Evolutionary conservation across 2,797 vertebrate genomes (phyloP), one percentile per base, ranked within the genome.

Genomic region (Melanotaenia boesemani): DNA sequence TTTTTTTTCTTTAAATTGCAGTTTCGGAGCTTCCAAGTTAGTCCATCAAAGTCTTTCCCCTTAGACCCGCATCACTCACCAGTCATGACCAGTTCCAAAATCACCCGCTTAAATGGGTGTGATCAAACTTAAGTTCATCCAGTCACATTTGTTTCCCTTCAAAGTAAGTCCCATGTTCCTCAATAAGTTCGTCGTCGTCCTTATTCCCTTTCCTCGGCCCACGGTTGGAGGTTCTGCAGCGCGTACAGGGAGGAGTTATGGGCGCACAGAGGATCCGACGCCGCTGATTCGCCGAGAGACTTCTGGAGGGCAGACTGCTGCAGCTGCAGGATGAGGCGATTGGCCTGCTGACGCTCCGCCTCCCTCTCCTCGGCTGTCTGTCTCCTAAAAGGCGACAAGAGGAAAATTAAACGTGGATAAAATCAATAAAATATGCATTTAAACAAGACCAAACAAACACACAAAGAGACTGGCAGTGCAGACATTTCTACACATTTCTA

Each of bases 221-320:
- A 99, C 44, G 97, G 97, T 88, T 99, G 97, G 72, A 99, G 95
- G 93, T 97, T 98, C 95, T 99, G 97, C 90, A 99, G 94, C 82
- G 98, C 98, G 11, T 96, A 98, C 79, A 99, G 96, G 41, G 98
- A 99, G 84, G 97, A 96, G 93, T 99, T 99, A 88, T 99, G 97
- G 77, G 97, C 93, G 86, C 97, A 98, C 72, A 99, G 95, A 2
- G 97, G 96, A 91, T 99, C 97, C 37, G 94, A 95, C 30, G 95
- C 95, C 85, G 96, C 93, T 67, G 96, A 96, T 90, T 96, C 94
- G 66, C 93, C 90, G 79, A 98, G 94, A 59, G 96, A 96, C 92
- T 98, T 97, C 73, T 97, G 96, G 67, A 99, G 95, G 84, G 96
- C 96, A 83, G 97, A 97, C 78, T 97, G 97, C 91, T 98, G 97